phyloP scores from a whole-genome alignment of 2,113 vertebrate species.

The Lagopus muta region DNA sequence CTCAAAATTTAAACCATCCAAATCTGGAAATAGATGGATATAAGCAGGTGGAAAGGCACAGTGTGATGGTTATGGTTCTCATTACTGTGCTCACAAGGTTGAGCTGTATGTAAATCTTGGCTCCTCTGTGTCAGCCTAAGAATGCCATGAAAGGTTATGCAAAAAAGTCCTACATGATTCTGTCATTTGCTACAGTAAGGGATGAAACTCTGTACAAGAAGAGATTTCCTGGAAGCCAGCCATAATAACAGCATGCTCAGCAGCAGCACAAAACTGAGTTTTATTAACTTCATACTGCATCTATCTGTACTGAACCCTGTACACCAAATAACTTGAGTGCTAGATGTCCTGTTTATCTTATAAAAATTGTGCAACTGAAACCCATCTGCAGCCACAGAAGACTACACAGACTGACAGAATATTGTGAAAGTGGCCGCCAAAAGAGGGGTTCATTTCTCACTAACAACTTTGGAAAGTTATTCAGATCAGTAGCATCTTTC shows the following conservation, averaged over 20 bases:
- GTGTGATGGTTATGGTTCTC: neutral
- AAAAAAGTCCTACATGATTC: neutral
- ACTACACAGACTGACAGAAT: neutral
- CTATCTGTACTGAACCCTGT: neutral
- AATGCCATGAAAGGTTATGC: neutral
- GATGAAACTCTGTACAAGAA: neutral
- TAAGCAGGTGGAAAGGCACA: neutral
- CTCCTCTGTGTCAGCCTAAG: neutral
- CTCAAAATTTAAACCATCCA: neutral
- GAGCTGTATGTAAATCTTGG: neutral
- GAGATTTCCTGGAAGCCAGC: neutral
- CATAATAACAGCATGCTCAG: neutral
- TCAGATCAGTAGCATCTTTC: neutral
- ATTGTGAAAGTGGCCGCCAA: neutral
- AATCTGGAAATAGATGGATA: neutral
- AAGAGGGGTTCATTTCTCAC: neutral
- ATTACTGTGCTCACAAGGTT: fast-evolving
- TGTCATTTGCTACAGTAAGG: neutral
- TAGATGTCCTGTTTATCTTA: neutral
- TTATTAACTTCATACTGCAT: neutral
- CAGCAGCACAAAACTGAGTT: neutral
- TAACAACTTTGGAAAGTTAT: neutral
- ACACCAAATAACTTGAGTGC: neutral
- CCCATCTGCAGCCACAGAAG: neutral
- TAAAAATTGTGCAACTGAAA: neutral